Evolutionary conservation across 1,140 invertebrate species (phyloP), one percentile per base, ranked within the genome.

Genomic region (Cylas formicarius): DNA sequence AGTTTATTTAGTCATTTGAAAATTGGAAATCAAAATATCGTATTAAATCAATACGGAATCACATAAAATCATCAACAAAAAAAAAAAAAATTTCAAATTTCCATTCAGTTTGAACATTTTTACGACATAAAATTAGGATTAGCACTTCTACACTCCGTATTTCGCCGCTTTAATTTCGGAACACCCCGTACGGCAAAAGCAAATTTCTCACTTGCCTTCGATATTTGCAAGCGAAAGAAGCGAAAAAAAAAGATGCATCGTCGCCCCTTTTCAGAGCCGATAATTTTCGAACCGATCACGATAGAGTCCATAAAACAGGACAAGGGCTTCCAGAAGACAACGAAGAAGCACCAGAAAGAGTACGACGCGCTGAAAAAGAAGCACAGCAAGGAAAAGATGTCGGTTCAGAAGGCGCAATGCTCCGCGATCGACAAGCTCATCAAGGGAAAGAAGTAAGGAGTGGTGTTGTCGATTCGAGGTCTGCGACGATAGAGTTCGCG

Each of bases 281-380:
- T 89, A 26, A 84, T 90, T 29, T 92, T 95, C 61, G 90, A 97
- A 50, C 80, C 89, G 0, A 90, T 99, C 41, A 96, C 90, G 0
- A 76, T 91, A 9, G 94, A 97, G 44, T 81, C 80, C 16, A 71
- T 99, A 26, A 81, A 86, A 21, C 79, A 83, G 55, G 94, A 98
- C 61, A 99, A 99, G 69, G 82, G 81, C 27, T 98, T 90, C 70
- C 72, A 86, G 53, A 99, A 99, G 72, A 80, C 90, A n/a, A 78
- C 86, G 23, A 88, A 92, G 58, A 98, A 97, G 62, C 93, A 98
- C 55, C 84, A 90, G 64, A 98, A 98, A 62, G 95, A 99, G 57
- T 61, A 94, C 43, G 95, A 99, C 49, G 72, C 84, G 7, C 71
- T 97, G 66, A 85, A 82, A 61, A 97, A 97, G 62, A 82, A 85